phyloP scores from a whole-genome alignment of 2,797 vertebrate species.

The Diplodus puntazzo region DNA sequence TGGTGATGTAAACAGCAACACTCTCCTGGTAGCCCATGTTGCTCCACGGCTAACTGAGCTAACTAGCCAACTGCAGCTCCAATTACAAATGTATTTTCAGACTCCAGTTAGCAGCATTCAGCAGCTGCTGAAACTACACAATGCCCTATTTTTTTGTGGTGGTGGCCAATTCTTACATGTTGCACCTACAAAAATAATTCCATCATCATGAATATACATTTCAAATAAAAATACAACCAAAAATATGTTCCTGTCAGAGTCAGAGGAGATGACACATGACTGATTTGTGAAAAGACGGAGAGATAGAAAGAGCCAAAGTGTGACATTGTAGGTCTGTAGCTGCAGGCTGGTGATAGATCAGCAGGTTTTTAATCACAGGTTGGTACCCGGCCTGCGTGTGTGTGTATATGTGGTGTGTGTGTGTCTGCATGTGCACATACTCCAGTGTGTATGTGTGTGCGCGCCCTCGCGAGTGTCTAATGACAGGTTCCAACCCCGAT shows the following conservation, averaged over 20 bases:
- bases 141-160: too few species aligned
- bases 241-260: not conserved
- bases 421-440: conserved; percentile 6
- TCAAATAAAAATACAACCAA: not conserved
- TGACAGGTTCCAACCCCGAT: conserved; percentile 77
- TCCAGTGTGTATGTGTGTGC: conserved; percentile 20
- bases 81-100: too few species aligned
- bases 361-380: conserved; percentile 79
- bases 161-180: too few species aligned
- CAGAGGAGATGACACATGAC: not conserved
- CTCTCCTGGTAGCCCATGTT: too few species aligned
- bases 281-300: not conserved
- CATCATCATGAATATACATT: fast-evolving
- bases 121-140: too few species aligned
- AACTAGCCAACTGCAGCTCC: too few species aligned
- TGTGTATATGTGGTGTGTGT: conserved; percentile 6
- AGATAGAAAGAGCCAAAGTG: conserved; percentile 51
- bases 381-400: conserved; percentile 39
- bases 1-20: too few species aligned
- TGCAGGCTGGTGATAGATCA: conserved; percentile 72
- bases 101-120: too few species aligned
- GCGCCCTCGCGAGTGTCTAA: conserved; percentile 69
- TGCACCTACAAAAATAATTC: too few species aligned
- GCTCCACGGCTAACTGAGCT: too few species aligned
- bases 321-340: conserved; percentile 38